Evolutionary conservation across 2,888 invertebrate genomes (phyloP).

Genomic region (Drosophila tanythrix): DNA sequence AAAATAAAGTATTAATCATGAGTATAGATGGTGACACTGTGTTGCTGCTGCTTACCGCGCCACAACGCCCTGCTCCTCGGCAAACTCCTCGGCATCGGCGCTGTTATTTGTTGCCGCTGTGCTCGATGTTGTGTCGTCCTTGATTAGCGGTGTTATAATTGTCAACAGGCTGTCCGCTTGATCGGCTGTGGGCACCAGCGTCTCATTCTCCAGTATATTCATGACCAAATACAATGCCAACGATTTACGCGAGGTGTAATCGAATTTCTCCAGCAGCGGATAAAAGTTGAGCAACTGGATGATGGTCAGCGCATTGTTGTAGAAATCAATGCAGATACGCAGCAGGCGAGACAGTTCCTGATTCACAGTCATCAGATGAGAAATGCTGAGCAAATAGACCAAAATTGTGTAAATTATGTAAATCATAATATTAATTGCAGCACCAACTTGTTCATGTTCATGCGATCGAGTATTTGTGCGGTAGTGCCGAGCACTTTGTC

Average conservation of each 20-base stretch:
- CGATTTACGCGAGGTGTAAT: slow-evolving; percentile 93
- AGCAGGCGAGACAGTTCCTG: slow-evolving; percentile 96
- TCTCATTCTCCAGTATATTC: slow-evolving; percentile 96
- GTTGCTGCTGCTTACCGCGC: slow-evolving; percentile 86
- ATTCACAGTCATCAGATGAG: slow-evolving; percentile 89
- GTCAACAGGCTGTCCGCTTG: slow-evolving; percentile 92
- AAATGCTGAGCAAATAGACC: slow-evolving; percentile 73
- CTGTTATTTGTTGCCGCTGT: slow-evolving; percentile 74
- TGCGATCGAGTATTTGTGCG: slow-evolving; percentile 94
- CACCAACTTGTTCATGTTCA: slow-evolving; percentile 91
- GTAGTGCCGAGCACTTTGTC: slow-evolving; percentile 97
- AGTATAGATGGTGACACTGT: background rate
- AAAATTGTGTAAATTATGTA: background rate
- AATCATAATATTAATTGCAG: background rate
- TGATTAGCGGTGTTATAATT: slow-evolving; percentile 93
- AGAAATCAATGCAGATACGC: slow-evolving; percentile 97
- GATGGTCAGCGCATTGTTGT: slow-evolving; percentile 95
- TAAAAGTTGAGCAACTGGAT: slow-evolving; percentile 94
- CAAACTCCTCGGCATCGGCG: slow-evolving; percentile 96
- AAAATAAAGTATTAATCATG: background rate
- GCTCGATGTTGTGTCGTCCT: slow-evolving; percentile 91
- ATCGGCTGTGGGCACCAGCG: slow-evolving; percentile 93
- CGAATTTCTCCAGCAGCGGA: slow-evolving; percentile 93
- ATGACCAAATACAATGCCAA: slow-evolving; percentile 95
- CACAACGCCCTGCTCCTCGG: slow-evolving; percentile 97